Conservation (phyloP, 2,113 vertebrate genomes). For the Catharus fuscescens region DNA sequence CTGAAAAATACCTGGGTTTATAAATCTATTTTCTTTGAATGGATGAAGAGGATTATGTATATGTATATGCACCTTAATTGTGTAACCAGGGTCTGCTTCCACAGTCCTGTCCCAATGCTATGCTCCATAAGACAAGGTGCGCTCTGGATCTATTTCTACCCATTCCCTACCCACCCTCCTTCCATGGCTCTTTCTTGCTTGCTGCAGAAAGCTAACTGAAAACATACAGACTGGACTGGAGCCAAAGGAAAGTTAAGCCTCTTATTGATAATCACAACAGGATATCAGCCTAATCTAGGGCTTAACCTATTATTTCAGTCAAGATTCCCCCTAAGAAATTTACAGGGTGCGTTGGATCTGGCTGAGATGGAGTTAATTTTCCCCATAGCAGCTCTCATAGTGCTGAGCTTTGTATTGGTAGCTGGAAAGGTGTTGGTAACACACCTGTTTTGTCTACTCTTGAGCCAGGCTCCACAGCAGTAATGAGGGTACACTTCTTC, state of each 20-base stretch:
- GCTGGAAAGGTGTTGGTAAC: not conserved
- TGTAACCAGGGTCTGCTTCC: not conserved
- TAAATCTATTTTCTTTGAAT: not conserved
- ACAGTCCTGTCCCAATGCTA: not conserved
- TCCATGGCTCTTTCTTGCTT: not conserved
- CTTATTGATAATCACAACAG: not conserved
- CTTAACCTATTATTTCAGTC: not conserved
- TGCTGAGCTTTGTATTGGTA: not conserved
- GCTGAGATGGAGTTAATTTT: not conserved
- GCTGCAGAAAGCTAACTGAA: not conserved
- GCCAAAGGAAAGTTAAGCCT: not conserved
- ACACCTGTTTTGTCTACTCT: not conserved
- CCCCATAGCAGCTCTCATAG: not conserved
- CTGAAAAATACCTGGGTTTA: not conserved
- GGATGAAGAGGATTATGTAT: not conserved
- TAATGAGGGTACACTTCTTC: not conserved
- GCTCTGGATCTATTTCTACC: not conserved
- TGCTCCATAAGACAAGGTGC: not conserved
- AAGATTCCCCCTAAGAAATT: accelerated
- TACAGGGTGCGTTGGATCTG: not conserved
- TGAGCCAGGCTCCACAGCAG: not conserved
- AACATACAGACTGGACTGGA: not conserved
- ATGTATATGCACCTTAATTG: not conserved
- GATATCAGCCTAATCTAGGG: not conserved
- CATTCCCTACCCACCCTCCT: not conserved